Evolutionary conservation across 2,113 vertebrate genomes (phyloP).

Genomic region (Neolamprologus toae): DNA sequence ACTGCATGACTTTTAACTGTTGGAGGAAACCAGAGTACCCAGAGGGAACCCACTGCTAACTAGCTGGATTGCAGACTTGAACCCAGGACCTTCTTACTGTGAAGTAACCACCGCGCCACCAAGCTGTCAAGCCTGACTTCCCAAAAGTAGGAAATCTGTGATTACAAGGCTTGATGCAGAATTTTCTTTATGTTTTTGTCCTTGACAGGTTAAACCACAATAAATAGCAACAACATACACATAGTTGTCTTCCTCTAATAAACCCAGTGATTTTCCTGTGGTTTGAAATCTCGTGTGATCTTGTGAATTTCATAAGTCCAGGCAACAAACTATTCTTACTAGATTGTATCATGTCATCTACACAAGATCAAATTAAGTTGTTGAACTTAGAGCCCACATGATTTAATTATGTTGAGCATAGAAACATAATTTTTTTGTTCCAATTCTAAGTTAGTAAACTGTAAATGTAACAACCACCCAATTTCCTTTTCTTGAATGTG

Average conservation of each 20-base stretch:
- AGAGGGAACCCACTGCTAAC: neutral
- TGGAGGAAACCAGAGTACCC: neutral
- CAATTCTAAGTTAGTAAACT: neutral
- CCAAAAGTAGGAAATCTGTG: neutral
- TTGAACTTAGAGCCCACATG: neutral
- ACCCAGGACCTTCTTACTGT: neutral
- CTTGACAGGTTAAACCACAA: neutral
- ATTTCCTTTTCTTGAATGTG: neutral
- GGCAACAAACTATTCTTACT: neutral
- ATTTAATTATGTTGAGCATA: neutral
- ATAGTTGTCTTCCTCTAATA: neutral
- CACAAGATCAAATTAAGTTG: neutral
- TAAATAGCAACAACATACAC: neutral
- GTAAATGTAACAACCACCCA: fast-evolving
- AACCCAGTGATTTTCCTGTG: fast-evolving
- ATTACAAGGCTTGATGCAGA: neutral
- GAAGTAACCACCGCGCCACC: neutral
- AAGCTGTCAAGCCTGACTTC: neutral
- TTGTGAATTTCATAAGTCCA: neutral
- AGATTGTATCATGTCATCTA: neutral
- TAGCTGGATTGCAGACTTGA: neutral
- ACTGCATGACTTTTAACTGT: neutral
- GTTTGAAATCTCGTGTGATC: neutral
- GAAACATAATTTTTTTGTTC: neutral
- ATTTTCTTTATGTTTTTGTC: fast-evolving